Evolutionary conservation across 92 coral and sea anemone species (phyloP).

Genomic region (Phymanthus crucifer): DNA sequence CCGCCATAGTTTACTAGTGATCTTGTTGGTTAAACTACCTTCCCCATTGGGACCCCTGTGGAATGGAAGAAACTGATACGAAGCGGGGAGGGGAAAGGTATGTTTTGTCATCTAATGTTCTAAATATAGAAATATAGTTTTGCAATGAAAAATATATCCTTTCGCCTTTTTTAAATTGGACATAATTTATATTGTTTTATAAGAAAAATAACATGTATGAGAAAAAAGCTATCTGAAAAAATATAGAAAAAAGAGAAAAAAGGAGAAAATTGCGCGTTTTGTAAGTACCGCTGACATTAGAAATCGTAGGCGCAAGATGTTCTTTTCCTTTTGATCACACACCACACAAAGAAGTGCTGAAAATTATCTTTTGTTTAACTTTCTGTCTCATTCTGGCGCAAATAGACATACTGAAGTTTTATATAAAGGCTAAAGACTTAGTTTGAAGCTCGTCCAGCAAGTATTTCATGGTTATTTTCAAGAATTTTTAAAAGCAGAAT

Average conservation of each 20-base stretch:
- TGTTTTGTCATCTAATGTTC: neutral
- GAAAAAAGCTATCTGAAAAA: neutral
- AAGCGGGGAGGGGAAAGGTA: conserved; percentile 17
- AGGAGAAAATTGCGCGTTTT: neutral
- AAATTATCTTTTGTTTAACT: neutral
- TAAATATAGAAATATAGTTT: too few relatives aligned
- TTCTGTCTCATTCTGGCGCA: neutral
- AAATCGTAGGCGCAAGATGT: neutral
- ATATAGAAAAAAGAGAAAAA: neutral
- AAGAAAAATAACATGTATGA: too few relatives aligned
- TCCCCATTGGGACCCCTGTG: conserved; percentile 18
- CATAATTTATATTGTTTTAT: too few relatives aligned
- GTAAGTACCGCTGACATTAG: conserved; percentile 13
- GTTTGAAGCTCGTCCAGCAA: neutral
- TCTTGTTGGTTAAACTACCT: neutral
- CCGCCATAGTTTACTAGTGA: conserved; percentile 62
- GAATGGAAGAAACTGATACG: neutral
- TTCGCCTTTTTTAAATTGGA: too few relatives aligned
- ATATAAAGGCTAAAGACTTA: neutral
- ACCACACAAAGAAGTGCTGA: neutral
- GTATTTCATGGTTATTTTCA: neutral
- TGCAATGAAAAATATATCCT: too few relatives aligned
- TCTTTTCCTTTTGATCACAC: neutral
- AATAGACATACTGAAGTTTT: neutral
- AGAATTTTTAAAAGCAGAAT: neutral